Base-by-base conservation (phyloP, 2,113 vertebrate genomes). In the Pterocles burchelli region DNA sequence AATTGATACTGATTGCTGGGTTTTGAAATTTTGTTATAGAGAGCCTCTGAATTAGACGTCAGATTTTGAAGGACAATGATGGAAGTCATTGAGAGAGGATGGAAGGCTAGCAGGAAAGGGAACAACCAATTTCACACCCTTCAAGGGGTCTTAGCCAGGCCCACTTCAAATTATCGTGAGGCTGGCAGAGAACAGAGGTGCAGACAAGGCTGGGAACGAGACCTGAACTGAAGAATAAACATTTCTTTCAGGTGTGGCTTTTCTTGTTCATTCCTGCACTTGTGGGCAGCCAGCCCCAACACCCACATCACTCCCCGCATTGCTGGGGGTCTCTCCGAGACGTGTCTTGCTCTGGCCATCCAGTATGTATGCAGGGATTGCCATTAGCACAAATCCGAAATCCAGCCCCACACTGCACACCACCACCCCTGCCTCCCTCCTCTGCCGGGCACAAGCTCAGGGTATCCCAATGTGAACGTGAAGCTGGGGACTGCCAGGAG, bases 391-490 rank as follows among this genome's bases (percentile, higher is more conserved):
- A 43, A 10, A n/a, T 36, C 28, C 9, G 1, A 80, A 70, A 55
- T 46, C 59, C 75, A 36, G 79, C 45, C 41, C 33, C 0, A 0
- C 6, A 3, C 41, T 10, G 13, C 41, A 21, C 1, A 0, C 20
- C 10, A 6, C 26, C 7, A 1, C 19, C 18, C 26, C 22, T 54
- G 7, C 31, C 29, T 29, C 80, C 16, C 36, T 57, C 9, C 55
- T 34, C 12, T 17, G 25, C 8, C 33, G 43, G 43, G 63, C 73
- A 25, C 10, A 26, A 73, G 33, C 29, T 66, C 63, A 24, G 49
- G 8, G 26, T 2, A 22, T 13, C 67, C 51, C 2, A 14, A 8
- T 7, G 22, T 15, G 72, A 10, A 33, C 74, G 17, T 80, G 38
- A 61, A 62, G 19, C 51, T 83, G 51, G 26, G 67, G 41, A 7